Conservation (phyloP, 2,113 vertebrate genomes). For the Otolemur garnettii region DNA sequence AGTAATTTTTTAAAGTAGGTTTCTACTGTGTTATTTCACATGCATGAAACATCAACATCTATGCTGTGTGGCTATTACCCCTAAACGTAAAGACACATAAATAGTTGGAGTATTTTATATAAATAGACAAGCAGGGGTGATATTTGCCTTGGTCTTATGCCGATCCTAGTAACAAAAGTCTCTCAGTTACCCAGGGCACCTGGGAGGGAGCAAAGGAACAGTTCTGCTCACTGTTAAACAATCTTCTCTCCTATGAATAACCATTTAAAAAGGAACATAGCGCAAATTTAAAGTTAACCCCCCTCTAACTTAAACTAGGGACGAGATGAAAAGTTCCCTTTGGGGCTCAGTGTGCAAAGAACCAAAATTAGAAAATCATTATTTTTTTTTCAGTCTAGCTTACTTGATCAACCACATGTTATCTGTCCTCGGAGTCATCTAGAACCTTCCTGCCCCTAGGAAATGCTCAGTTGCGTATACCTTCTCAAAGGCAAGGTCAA, state of each 20-base stretch:
- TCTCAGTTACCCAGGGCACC: constrained; percentile 86
- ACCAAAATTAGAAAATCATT: constrained; percentile 72
- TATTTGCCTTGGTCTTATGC: constrained; percentile 87
- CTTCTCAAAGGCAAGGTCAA: neutral
- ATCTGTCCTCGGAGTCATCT: neutral
- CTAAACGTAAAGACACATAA: constrained; percentile 79
- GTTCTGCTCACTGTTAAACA: constrained; percentile 75
- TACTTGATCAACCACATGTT: neutral
- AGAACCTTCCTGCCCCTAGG: constrained; percentile 2
- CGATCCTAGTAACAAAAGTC: constrained; percentile 86
- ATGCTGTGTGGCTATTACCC: constrained; percentile 80
- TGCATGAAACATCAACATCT: constrained; percentile 84
- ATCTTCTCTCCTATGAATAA: constrained; percentile 84
- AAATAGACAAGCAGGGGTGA: constrained; percentile 84
- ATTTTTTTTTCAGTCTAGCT: constrained; percentile 73
- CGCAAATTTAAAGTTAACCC: constrained; percentile 36
- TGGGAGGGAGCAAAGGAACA: constrained; percentile 83
- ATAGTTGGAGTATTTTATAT: constrained; percentile 80
- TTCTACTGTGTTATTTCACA: constrained; percentile 87
- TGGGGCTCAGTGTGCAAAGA: constrained; percentile 74
- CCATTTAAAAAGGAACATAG: constrained; percentile 36
- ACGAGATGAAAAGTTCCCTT: constrained; percentile 73
- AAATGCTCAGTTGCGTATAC: neutral
- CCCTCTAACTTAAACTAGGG: constrained; percentile 40
- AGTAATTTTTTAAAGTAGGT: constrained; percentile 84